Conservation (phyloP, 2,888 invertebrate species). For the Xanthia togata region DNA sequence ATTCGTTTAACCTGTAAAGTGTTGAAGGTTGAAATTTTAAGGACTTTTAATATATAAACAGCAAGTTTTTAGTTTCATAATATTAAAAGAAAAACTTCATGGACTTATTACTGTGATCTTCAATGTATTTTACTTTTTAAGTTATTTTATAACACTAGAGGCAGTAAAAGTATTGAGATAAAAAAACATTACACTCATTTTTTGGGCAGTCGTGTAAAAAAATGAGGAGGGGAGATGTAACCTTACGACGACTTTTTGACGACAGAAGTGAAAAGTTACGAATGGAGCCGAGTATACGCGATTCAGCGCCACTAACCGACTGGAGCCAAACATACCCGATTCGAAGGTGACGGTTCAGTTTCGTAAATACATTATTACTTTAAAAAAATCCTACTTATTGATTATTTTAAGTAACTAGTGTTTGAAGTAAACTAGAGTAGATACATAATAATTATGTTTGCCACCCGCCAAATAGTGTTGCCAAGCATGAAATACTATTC, state of each 20-base stretch:
- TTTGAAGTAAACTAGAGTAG: not conserved
- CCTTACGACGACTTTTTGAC: too few relatives aligned
- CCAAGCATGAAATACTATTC: slow-evolving; percentile 3
- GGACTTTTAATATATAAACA: not conserved
- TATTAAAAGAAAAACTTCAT: too few relatives aligned
- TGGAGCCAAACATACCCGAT: not conserved
- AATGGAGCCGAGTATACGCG: not conserved
- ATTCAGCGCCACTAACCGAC: not conserved
- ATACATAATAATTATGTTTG: not conserved
- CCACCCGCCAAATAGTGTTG: not conserved
- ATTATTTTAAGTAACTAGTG: not conserved
- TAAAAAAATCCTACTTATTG: too few relatives aligned
- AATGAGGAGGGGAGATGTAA: too few relatives aligned
- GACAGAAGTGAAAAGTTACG: too few relatives aligned
- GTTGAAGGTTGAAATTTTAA: not conserved
- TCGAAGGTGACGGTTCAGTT: not conserved
- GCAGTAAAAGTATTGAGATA: not conserved
- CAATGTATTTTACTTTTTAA: not conserved
- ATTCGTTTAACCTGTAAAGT: not conserved
- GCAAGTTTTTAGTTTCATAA: not conserved
- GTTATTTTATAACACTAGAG: not conserved
- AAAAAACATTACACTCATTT: not conserved
- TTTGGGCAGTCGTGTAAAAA: too few relatives aligned
- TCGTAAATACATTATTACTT: too few relatives aligned
- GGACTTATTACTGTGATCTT: not conserved